Evolutionary conservation across 2,113 vertebrate species (phyloP), one percentile per base, ranked within the genome.

Genomic region (Pseudorectes ferrugineus): DNA sequence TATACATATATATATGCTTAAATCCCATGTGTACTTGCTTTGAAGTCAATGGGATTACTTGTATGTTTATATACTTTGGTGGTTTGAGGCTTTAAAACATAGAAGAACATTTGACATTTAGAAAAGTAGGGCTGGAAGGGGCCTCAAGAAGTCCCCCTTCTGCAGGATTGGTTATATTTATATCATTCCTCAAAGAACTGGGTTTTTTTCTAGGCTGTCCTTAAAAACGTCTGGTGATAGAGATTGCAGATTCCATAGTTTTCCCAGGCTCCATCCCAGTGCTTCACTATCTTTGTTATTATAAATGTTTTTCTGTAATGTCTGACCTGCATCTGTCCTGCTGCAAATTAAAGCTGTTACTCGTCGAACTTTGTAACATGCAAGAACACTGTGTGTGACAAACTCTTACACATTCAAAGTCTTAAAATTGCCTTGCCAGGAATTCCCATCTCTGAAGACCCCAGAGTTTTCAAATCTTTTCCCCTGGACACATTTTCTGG

Each of bases 1-100:
- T 90, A 38, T 68, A 29, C 33, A 70, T 87, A 49, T 36, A 74
- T 77, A 72, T 55, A 61, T 87, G 55, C 67, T 81, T 86, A 84
- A 93, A 92, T 91, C 68, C 68, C n/a, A 26, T 80, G 55, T 55
- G 58, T 67, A 59, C 46, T 88, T 73, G 51, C 90, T 92, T 92
- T 96, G 85, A 96, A 90, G 79, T 96, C 78, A 76, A 48, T 67
- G 52, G 72, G 48, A 88, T 96, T 95, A 80, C 71, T 94, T 92
- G 25, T 29, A 12, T 95, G 45, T 94, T 92, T 94, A 78, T 85
- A 67, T 49, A 54, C 51, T 86, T 13, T 67, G 46, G 18, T 83
- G 90, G 61, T 88, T 90, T 63, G 55, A 77, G 75, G n/a, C n/a
- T 74, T 78, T 88, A 62, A 88, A 93, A 88, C 55, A 77, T 43